A percentile compares a stretch with the other conserved stretches of the same genome.
phyloP scores from a whole-genome alignment of 2,888 invertebrate genomes.

The Leptinotarsa tumamoca region DNA sequence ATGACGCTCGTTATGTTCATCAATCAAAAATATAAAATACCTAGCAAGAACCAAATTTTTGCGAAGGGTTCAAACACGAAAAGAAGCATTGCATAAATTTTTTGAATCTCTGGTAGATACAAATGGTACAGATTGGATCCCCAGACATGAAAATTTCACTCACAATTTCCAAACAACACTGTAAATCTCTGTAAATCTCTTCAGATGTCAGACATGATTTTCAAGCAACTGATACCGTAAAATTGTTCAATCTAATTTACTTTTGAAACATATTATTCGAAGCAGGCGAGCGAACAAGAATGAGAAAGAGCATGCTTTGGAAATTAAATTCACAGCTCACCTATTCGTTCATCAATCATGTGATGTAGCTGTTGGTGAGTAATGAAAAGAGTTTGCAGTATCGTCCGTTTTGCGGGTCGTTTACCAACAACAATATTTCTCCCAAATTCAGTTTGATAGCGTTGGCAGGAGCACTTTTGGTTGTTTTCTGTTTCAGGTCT shows the following conservation, averaged over 20 bases:
- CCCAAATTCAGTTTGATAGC: slow-evolving; percentile 50
- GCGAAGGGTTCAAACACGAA: no score
- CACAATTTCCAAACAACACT: slow-evolving; percentile 40
- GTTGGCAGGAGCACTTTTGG: slow-evolving; percentile 17
- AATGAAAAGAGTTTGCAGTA: slow-evolving; percentile 60
- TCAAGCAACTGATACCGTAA: slow-evolving; percentile 54
- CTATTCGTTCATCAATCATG: slow-evolving; percentile 60
- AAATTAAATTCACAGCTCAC: slow-evolving; percentile 60
- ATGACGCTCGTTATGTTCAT: no score
- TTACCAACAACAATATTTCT: slow-evolving; percentile 57
- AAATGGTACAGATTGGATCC: no score
- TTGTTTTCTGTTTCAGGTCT: neutral
- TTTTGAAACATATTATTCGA: slow-evolving; percentile 1
- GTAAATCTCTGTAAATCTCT: slow-evolving; percentile 57
- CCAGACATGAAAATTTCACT: no score
- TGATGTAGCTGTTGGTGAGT: slow-evolving; percentile 54
- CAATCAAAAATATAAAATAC: no score
- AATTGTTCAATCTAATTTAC: slow-evolving; percentile 53
- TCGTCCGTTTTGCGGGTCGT: slow-evolving; percentile 59
- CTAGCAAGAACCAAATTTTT: no score
- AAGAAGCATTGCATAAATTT: no score
- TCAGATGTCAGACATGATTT: slow-evolving; percentile 39
- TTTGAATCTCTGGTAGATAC: no score
- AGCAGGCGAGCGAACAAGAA: slow-evolving; percentile 44
- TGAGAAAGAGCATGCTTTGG: slow-evolving; percentile 43